These are phyloP conservation scores for Orcinus orca DNA, from an alignment of 2,113 vertebrate species.

Conservation along the genomic window DNA sequence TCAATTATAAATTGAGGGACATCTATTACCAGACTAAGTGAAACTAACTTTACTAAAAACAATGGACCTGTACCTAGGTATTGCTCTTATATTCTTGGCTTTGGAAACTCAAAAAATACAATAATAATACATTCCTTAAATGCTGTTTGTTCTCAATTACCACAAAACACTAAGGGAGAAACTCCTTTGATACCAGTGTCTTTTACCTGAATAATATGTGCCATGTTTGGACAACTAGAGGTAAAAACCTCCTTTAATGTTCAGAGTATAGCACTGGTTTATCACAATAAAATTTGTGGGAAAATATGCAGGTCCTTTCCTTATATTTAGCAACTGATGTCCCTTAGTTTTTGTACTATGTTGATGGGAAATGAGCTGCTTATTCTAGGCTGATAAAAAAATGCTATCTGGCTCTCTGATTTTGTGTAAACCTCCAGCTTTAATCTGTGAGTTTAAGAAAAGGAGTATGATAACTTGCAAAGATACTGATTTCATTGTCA, in stretches of 20 bases:
- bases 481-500: not conserved
- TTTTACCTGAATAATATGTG: not conserved
- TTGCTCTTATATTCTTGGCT: not conserved
- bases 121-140: slow-evolving; percentile 18
- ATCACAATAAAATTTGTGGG: not conserved
- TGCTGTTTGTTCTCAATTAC: slow-evolving; percentile 7
- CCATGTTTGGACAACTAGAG: not conserved
- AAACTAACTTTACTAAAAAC: slow-evolving; percentile 38
- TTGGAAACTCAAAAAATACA: slow-evolving; percentile 7
- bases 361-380: not conserved
- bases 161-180: not conserved
- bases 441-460: slow-evolving; percentile 1
- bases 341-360: not conserved
- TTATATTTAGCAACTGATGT: not conserved
- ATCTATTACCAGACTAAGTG: not conserved
- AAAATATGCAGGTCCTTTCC: not conserved
- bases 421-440: not conserved
- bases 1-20: not conserved
- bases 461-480: not conserved
- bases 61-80: not conserved
- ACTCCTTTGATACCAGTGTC: not conserved
- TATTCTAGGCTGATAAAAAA: not conserved
- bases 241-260: not conserved
- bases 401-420: not conserved
- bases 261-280: not conserved